These are phyloP conservation scores for Spatulosminthurus flaviceps DNA, from an alignment of 2,888 invertebrate species.

Conservation along the genomic window DNA sequence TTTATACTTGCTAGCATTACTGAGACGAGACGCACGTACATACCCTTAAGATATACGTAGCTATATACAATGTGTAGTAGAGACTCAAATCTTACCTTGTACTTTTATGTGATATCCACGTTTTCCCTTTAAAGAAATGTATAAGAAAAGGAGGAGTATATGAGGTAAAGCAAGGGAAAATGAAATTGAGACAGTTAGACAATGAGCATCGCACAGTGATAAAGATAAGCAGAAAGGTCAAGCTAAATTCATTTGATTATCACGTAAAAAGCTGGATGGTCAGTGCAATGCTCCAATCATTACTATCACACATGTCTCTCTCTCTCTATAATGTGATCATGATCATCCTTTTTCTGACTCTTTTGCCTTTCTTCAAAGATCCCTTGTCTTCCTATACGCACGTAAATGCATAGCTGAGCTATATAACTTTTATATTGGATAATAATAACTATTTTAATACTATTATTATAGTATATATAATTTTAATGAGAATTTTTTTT, in stretches of 20 bases:
- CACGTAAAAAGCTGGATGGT: background rate
- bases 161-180: background rate
- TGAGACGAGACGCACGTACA: no score
- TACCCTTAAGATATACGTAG: no score
- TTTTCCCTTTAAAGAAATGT: background rate
- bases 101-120: conserved; percentile 18
- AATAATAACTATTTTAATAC: background rate
- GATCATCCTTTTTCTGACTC: conserved; percentile 20
- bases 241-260: background rate
- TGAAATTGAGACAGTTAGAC: conserved; percentile 14
- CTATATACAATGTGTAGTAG: background rate
- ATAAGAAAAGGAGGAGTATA: no score
- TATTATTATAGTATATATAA: background rate
- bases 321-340: background rate
- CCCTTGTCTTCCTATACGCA: no score
- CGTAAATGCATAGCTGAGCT: no score
- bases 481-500: background rate
- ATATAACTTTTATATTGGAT: conserved; percentile 6
- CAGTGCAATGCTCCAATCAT: conserved; percentile 8
- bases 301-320: background rate
- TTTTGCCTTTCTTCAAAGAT: background rate
- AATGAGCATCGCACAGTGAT: conserved; percentile 28
- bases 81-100: background rate
- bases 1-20: no score
- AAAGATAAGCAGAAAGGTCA: conserved; percentile 16